Base-by-base conservation (phyloP, 2,888 invertebrate genomes). In the Gastracanthus pulcherrimus region DNA sequence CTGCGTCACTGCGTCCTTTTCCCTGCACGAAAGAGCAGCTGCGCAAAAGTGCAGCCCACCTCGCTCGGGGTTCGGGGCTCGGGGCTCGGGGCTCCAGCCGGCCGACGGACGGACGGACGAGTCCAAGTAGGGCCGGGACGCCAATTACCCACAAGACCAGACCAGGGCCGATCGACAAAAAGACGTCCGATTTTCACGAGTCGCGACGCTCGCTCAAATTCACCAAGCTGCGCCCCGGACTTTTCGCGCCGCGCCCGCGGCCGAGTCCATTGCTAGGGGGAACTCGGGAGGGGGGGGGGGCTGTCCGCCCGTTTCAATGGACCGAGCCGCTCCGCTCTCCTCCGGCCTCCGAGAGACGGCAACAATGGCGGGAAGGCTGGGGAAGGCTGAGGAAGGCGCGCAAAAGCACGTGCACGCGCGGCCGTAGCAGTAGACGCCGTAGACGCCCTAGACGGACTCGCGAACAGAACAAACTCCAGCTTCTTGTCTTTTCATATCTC, bases 281-380 rank as follows among this genome's bases (percentile, higher is more conserved):
- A 6, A 2, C 31, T 31, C n/a, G 45, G n/a, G 64, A 23, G 41
- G 74, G 76, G 69, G 78, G 85, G 84, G 84, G 71, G 84, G 81
- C 64, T 26, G 72, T 78, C 23, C 58, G 84, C n/a, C 74, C 81
- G 86, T 85, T 72, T 86, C 87, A 87, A 89, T 87, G 86, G 86
- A 87, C 84, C 82, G 85, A 84, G 34, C 75, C 13, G 76, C 83
- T 80, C 84, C 67, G 58, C 19, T 41, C 41, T 19, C n/a, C 34
- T 34, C 66, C 5, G 60, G 45, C 48, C 6, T 7, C 31, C 45
- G 36, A 3, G 1, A 34, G n/a, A 11, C 16, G 23, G 16, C 86
- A 83, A 87, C 88, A 88, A 90, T 89, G 88, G 89, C 89, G 89
- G 89, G 89, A 90, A 89, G 85, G 76, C 80, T n/a, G n/a, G n/a